Base-by-base conservation (phyloP, 2,888 invertebrate genomes). In the Limnephilus lunatus region DNA sequence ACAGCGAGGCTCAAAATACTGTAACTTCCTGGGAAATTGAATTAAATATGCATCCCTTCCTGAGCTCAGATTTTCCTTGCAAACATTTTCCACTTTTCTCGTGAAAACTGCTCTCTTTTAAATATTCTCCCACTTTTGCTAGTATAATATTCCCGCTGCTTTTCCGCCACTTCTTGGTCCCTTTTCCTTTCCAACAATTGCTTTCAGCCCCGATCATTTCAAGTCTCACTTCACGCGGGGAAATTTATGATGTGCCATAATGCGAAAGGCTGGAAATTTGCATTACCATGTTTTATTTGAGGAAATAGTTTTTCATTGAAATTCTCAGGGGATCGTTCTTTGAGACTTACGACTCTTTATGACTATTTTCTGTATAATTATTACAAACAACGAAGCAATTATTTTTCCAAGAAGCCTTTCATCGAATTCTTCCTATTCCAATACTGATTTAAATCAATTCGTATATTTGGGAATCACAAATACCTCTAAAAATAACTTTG, bases 11-110 rank as follows among this genome's bases (percentile, higher is more conserved):
- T 19, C 25, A 32, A 80, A 89, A 31, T 89, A 9, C 35, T 1
- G 80, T 35, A 31, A 80, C 39, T 32, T 87, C 80, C 68, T 32
- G 39, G 81, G 19, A 89, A 80, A 89, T 89, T 89, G 81, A 89
- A 89, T 89, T 89, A 89, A 89, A 80, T 89, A 81, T 81, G 81
- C 88, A 89, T 89, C 80, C 81, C 81, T 89, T 89, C 88, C 88
- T 89, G 35, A 80, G 15, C 88, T 35, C 32, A 80, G 88, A 89
- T 89, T 89, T 88, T 89, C 68, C 88, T 80, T 25, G 12, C 68
- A 68, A 68, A 68, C 68, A n/a, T 68, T 68, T 68, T 68, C 68
- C 25, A 68, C 68, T 68, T 68, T 68, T 25, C 44, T 25, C 25
- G n/a, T 68, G n/a, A 68, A 68, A 68, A 68, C n/a, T 68, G 25